Conservation (phyloP, 2,797 vertebrate species). For the Pogonophryne albipinna region DNA sequence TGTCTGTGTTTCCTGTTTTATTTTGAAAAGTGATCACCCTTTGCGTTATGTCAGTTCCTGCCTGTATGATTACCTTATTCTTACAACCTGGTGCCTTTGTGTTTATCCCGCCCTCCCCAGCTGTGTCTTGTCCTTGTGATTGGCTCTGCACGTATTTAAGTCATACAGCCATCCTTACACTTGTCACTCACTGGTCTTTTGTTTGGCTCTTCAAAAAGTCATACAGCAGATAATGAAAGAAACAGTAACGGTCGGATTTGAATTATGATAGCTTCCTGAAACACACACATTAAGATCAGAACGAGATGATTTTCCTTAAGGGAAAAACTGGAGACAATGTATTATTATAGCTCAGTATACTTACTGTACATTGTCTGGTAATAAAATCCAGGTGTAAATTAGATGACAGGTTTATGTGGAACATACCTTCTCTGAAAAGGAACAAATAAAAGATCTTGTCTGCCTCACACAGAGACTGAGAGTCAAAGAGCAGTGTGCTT, state of each 20-base stretch:
- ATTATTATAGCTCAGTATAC: slow-evolving; percentile 40
- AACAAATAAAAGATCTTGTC: slow-evolving; percentile 42
- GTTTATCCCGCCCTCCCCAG: too few relatives aligned
- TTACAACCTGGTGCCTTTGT: too few relatives aligned
- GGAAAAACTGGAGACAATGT: slow-evolving; percentile 35
- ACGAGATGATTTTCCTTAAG: slow-evolving; percentile 10
- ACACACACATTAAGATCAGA: slow-evolving; percentile 15
- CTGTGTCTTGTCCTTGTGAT: too few relatives aligned
- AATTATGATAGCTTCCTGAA: background rate
- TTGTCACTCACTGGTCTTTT: background rate
- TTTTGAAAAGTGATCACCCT: too few relatives aligned
- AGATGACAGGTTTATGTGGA: slow-evolving; percentile 54
- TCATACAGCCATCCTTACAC: background rate
- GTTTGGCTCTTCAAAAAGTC: slow-evolving; percentile 4
- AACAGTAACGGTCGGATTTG: background rate
- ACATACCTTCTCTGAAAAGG: slow-evolving; percentile 22
- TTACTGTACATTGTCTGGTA: slow-evolving; percentile 32
- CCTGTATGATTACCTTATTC: too few relatives aligned
- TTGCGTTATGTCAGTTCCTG: too few relatives aligned
- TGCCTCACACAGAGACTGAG: slow-evolving; percentile 55
- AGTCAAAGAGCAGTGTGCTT: slow-evolving; percentile 65
- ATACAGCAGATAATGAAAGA: slow-evolving; percentile 2
- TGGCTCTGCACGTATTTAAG: too few relatives aligned
- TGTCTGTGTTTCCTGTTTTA: background rate
- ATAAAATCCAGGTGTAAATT: slow-evolving; percentile 48